These are phyloP conservation scores for Connochaetes taurinus DNA, from an alignment of 2,113 vertebrate genomes.

Conservation along the genomic window DNA sequence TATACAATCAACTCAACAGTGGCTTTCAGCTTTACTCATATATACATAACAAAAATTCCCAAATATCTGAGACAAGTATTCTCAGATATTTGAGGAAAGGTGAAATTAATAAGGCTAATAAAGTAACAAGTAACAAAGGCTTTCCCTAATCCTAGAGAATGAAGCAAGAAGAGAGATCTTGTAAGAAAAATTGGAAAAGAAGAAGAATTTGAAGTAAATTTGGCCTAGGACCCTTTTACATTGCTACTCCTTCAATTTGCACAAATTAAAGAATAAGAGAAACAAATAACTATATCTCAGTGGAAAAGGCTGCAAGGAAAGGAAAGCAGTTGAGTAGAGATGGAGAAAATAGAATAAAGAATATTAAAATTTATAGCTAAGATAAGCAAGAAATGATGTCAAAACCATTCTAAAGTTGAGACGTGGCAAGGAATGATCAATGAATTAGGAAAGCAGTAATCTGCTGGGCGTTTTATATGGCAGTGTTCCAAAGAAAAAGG, in stretches of 20 bases:
- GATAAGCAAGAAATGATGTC: not conserved
- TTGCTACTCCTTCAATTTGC: not conserved
- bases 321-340: not conserved
- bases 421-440: not conserved
- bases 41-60: not conserved
- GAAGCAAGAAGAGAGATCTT: not conserved
- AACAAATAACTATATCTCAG: not conserved
- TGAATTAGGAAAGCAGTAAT: not conserved
- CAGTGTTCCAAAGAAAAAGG: slow-evolving; percentile 1
- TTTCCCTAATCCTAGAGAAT: not conserved
- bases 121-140: not conserved
- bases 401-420: not conserved
- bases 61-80: not conserved
- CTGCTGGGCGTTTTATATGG: not conserved
- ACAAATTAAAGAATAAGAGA: not conserved
- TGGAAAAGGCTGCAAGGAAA: not conserved
- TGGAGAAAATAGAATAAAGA: not conserved
- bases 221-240: not conserved
- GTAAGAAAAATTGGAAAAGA: not conserved
- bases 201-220: not conserved
- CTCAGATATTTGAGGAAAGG: not conserved
- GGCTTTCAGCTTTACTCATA: not conserved
- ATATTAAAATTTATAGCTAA: not conserved
- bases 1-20: not conserved
- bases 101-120: not conserved